phyloP scores from a whole-genome alignment of 2,113 vertebrate genomes.

The Nanorana parkeri region DNA sequence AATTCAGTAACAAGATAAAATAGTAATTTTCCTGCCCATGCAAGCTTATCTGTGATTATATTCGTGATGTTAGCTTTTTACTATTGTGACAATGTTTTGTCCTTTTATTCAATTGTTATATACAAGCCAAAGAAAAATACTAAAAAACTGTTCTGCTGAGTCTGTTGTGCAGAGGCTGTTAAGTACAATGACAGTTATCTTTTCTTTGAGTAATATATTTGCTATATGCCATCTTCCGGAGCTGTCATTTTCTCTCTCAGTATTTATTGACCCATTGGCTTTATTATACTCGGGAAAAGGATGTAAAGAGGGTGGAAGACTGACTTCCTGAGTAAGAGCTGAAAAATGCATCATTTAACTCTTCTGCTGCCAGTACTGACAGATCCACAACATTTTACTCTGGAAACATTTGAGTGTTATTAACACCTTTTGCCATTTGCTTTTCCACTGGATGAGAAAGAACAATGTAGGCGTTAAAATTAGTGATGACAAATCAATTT shows the following conservation, averaged over 20 bases:
- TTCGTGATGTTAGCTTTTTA: too few relatives aligned
- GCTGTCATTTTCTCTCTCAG: conserved; percentile 17
- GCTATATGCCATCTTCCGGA: conserved; percentile 3
- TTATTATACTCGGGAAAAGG: not conserved
- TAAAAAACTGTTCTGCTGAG: not conserved
- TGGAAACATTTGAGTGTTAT: too few relatives aligned
- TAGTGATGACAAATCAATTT: too few relatives aligned
- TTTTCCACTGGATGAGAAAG: too few relatives aligned
- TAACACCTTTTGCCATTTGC: too few relatives aligned
- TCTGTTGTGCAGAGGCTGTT: conserved; percentile 5
- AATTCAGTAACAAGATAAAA: too few relatives aligned
- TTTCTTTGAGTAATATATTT: conserved; percentile 6
- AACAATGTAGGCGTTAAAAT: too few relatives aligned
- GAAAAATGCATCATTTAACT: not conserved
- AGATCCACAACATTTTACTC: too few relatives aligned
- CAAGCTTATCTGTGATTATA: too few relatives aligned
- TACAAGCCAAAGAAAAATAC: not conserved
- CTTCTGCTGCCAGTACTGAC: too few relatives aligned
- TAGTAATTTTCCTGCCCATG: not conserved
- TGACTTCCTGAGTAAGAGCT: not conserved
- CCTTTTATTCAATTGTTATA: not conserved
- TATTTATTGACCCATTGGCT: conserved; percentile 19
- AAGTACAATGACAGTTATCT: conserved; percentile 28
- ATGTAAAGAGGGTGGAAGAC: not conserved
- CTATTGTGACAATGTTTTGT: too few relatives aligned